Base-by-base conservation (phyloP, 2,797 vertebrate species). In the Lepus oiostolus region DNA sequence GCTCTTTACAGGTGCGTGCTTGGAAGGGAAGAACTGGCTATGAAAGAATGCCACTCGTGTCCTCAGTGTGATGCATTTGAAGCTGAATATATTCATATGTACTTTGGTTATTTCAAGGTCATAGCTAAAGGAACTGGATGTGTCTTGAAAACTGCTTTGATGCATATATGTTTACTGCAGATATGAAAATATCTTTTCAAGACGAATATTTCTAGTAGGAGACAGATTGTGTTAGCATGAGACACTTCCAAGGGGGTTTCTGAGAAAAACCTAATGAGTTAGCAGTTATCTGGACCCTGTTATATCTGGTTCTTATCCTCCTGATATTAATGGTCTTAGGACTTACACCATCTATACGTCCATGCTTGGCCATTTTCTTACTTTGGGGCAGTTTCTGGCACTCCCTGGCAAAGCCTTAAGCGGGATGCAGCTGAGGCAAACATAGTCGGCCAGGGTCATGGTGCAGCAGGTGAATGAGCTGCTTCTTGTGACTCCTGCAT, bases 1-100 rank as follows among this genome's bases (percentile, higher is more conserved):
- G 98, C 98, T 4, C 96, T 98, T 0, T 98, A 99, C 79, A 98
- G 99, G 99, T 99, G 81, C 98, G 96, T 58, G 14, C 74, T 47
- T 19, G 72, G 30, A 81, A 92, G 83, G 24, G 7, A 24, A 30
- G 65, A n/a, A 8, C 7, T 19, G 28, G 13, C 0, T 0, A 30
- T 2, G 9, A 35, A 19, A 4, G 4, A 17, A 24, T 30, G 24
- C 58, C 8, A 28, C 7, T 76, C 70, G 83, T 80, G 11, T 63
- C 81, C 71, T 0, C 68, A 16, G 92, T 91, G 10, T 80, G 63
- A 26, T 35, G 1, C 21, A 2, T 77, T 76, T 91, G 26, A 88
- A 88, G 7, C 9, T 70, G 42, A 60, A 30, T 42, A 2, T 80
- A 24, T 54, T 85, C 67, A 58, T 38, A 42, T 42, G 5, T 16